A percentile compares a stretch with the other conserved stretches of the same genome.
phyloP scores from a whole-genome alignment of 2,797 vertebrate genomes.

The Siniperca obscura region DNA sequence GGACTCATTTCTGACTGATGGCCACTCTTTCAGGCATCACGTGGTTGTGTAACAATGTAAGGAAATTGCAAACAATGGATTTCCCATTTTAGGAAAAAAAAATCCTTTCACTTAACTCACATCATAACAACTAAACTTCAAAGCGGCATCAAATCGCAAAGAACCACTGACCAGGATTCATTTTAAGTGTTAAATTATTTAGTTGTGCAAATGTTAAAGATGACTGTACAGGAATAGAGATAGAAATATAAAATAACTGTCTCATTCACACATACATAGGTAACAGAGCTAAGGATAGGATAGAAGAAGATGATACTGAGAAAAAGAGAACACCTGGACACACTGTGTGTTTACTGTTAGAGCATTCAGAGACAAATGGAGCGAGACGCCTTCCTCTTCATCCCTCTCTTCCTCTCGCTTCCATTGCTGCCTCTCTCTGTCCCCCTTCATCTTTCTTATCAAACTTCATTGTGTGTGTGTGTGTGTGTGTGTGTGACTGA shows the following conservation, averaged over 20 bases:
- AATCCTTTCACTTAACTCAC: not conserved
- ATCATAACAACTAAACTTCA: conserved; percentile 1
- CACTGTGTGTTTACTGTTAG: not conserved
- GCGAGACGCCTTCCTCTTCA: not conserved
- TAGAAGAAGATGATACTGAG: not conserved
- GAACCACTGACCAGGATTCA: not conserved
- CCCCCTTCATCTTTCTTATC: not conserved
- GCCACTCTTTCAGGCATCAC: not conserved
- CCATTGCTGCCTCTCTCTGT: not conserved
- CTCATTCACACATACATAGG: not conserved
- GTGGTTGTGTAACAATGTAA: too few relatives aligned
- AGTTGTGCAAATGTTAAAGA: not conserved
- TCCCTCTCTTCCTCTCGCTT: not conserved
- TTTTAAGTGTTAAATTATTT: conserved; percentile 12
- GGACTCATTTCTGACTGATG: too few relatives aligned
- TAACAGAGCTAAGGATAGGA: not conserved
- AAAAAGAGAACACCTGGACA: not conserved
- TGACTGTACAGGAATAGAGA: not conserved
- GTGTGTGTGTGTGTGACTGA: conserved; percentile 19
- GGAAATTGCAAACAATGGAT: too few relatives aligned
- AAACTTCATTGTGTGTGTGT: conserved; percentile 12
- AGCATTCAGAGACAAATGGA: not conserved
- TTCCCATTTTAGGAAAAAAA: not conserved
- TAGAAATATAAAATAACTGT: too few relatives aligned
- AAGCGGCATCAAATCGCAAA: conserved; percentile 3